phyloP scores from a whole-genome alignment of 2,888 invertebrate genomes.

The Apodemia mormo region DNA sequence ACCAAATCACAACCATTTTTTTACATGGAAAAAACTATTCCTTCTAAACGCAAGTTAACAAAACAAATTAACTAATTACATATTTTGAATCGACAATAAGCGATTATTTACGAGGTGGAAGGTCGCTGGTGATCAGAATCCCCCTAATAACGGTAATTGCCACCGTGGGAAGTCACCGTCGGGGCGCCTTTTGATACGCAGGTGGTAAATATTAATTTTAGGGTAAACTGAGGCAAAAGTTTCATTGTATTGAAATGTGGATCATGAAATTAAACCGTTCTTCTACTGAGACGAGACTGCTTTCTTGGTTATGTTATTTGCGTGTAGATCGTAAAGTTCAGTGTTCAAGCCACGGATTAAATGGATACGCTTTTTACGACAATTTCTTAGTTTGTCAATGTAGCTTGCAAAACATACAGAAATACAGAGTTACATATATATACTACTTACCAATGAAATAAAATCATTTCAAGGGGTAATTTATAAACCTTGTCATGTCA shows the following conservation, averaged over 20 bases:
- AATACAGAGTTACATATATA: too few relatives aligned
- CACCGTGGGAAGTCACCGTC: conserved; percentile 22
- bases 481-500: too few relatives aligned
- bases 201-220: conserved; percentile 20
- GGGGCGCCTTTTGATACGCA: conserved; percentile 12
- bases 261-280: background rate
- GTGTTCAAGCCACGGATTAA: too few relatives aligned
- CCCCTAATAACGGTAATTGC: conserved; percentile 15
- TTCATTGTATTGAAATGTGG: background rate
- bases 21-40: background rate
- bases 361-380: too few relatives aligned
- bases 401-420: too few relatives aligned
- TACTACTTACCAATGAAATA: too few relatives aligned
- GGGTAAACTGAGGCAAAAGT: background rate
- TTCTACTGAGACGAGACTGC: background rate
- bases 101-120: conserved; percentile 33
- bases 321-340: too few relatives aligned
- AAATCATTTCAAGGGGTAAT: too few relatives aligned
- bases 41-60: background rate
- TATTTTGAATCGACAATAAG: conserved; percentile 24
- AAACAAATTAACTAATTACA: background rate
- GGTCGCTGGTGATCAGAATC: conserved; percentile 37
- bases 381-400: too few relatives aligned
- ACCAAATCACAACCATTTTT: too few relatives aligned
- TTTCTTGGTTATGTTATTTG: too few relatives aligned